Evolutionary conservation across 2,888 invertebrate species (phyloP).

Genomic region (Eumerus sabulonum): DNA sequence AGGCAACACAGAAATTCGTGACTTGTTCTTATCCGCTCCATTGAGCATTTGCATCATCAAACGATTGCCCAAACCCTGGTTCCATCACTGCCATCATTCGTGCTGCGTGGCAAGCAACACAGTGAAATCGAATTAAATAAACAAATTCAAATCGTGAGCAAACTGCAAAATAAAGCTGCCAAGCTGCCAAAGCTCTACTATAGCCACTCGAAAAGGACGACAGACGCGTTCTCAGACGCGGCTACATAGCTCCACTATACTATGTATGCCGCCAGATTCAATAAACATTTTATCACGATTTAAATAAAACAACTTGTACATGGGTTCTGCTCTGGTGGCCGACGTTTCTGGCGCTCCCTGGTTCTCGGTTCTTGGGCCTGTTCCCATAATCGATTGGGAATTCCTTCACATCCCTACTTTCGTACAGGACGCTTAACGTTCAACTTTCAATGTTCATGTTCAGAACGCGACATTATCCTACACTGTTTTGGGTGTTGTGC

Average conservation of each 20-base stretch:
- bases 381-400: slow-evolving; percentile 65
- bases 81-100: slow-evolving; percentile 39
- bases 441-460: slow-evolving; percentile 30
- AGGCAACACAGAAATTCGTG: slow-evolving; percentile 55
- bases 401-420: slow-evolving; percentile 49
- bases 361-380: slow-evolving; percentile 41
- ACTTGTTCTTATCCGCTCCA: slow-evolving; percentile 66
- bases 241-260: slow-evolving; percentile 1
- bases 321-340: slow-evolving; percentile 46
- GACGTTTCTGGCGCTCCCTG: too few species aligned
- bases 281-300: slow-evolving; percentile 76
- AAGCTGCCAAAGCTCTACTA: slow-evolving; percentile 21
- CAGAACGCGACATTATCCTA: slow-evolving; percentile 52
- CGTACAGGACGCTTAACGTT: slow-evolving; percentile 10
- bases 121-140: slow-evolving; percentile 78
- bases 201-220: slow-evolving; percentile 45
- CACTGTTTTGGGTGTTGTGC: background rate
- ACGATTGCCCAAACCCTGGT: slow-evolving; percentile 59
- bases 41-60: slow-evolving; percentile 67
- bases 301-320: slow-evolving; percentile 73
- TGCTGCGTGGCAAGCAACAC: slow-evolving; percentile 52
- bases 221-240: too few species aligned
- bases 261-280: slow-evolving; percentile 70
- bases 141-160: slow-evolving; percentile 78
- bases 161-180: slow-evolving; percentile 73